These are phyloP conservation scores for Pygmarrhopalites habei DNA, from an alignment of 1,140 invertebrate species.

Conservation along the genomic window DNA sequence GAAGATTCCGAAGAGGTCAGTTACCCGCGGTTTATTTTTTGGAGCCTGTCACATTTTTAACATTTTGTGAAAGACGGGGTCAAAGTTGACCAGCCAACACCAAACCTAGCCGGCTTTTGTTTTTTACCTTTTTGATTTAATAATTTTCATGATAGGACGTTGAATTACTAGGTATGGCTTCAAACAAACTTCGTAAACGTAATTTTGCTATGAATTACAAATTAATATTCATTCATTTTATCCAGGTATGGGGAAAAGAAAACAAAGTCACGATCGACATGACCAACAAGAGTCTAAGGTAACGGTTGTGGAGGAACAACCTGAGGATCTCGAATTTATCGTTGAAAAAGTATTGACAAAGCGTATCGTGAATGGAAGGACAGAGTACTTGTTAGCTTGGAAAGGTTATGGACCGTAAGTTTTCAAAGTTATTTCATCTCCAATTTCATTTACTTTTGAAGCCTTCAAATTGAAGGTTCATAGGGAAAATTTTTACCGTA, in stretches of 20 bases:
- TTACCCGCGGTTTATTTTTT: too few relatives aligned
- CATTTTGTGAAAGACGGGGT: too few relatives aligned
- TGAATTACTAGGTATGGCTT: neutral
- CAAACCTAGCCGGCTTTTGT: too few relatives aligned
- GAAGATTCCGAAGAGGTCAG: too few relatives aligned
- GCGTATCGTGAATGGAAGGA: conserved; percentile 68
- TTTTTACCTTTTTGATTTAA: too few relatives aligned
- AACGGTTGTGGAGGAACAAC: conserved; percentile 70
- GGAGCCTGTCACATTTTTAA: too few relatives aligned
- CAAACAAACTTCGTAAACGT: neutral
- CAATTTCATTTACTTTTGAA: neutral
- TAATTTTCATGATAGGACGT: too few relatives aligned
- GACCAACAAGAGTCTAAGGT: conserved; percentile 48
- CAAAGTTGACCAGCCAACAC: too few relatives aligned
- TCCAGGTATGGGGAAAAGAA: conserved; percentile 12
- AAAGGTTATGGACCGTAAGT: conserved; percentile 60
- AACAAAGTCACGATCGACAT: neutral
- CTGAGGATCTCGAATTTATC: conserved; percentile 71
- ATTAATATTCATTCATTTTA: neutral
- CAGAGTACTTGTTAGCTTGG: conserved; percentile 85
- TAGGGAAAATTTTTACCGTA: too few relatives aligned
- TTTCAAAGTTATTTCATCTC: neutral
- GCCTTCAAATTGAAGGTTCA: too few relatives aligned
- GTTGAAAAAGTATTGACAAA: conserved; percentile 85
- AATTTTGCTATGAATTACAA: neutral